Evolutionary conservation across 2,888 invertebrate genomes (phyloP).

Genomic region (Andrena chrysosceles): DNA sequence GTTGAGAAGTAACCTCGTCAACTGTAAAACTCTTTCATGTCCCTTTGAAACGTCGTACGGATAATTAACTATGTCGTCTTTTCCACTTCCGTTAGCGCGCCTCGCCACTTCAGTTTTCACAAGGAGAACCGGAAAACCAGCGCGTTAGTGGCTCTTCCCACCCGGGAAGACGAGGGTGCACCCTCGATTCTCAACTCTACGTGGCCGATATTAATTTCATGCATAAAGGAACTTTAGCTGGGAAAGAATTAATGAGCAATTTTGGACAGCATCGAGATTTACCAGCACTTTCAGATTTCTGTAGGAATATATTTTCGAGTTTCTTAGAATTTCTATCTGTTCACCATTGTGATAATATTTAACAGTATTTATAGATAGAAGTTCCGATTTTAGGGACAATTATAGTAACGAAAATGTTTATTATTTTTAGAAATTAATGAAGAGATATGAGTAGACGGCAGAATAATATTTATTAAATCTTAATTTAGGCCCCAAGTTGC

Average conservation of each 20-base stretch:
- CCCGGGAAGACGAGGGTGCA: constrained; percentile 26
- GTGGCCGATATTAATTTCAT: constrained; percentile 28
- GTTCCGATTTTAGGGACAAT: no score
- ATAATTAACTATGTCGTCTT: constrained; percentile 67
- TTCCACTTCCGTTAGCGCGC: constrained; percentile 51
- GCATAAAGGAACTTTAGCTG: constrained; percentile 5
- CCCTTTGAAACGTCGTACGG: constrained; percentile 59
- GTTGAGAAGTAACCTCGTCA: constrained; percentile 58
- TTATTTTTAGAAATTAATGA: no score
- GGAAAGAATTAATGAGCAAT: no score
- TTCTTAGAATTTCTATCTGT: no score
- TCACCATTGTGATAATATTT: no score
- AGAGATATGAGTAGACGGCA: neutral
- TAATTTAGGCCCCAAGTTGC: neutral
- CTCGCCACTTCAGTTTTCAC: constrained; percentile 31
- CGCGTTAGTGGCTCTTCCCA: constrained; percentile 38
- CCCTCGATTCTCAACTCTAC: constrained; percentile 29
- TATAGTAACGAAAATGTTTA: no score
- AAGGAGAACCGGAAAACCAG: constrained; percentile 42
- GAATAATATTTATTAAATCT: neutral
- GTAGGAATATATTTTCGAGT: no score
- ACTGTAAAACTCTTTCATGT: constrained; percentile 52
- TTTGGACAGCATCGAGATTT: no score
- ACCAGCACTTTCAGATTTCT: no score
- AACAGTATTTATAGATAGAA: no score